A percentile compares a stretch with the other conserved stretches of the same genome.
phyloP scores from a whole-genome alignment of 1,140 invertebrate genomes.

The Tetranychus cinnabarinus region DNA sequence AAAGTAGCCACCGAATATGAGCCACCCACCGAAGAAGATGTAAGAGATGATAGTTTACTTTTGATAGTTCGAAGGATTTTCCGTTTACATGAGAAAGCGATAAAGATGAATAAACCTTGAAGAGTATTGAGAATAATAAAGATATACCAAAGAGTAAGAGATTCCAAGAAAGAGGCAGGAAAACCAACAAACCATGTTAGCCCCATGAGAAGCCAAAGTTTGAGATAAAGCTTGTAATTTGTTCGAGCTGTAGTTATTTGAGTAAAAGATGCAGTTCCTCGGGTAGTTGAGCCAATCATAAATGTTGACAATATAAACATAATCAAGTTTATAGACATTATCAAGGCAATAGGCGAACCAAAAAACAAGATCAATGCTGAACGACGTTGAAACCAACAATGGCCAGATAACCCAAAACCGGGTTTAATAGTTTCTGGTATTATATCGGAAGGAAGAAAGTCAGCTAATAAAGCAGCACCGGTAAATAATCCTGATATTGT shows the following conservation, averaged over 20 bases:
- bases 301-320: slow-evolving; percentile 28
- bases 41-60: neutral
- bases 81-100: slow-evolving; percentile 27
- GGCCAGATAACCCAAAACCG: slow-evolving; percentile 20
- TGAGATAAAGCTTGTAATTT: slow-evolving; percentile 30
- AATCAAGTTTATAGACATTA: slow-evolving; percentile 26
- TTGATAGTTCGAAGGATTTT: neutral
- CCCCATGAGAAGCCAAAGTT: slow-evolving; percentile 25
- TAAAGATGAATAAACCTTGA: slow-evolving; percentile 33
- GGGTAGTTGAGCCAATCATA: slow-evolving; percentile 25
- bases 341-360: slow-evolving; percentile 24
- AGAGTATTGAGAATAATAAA: slow-evolving; percentile 31
- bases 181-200: slow-evolving; percentile 29
- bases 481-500: slow-evolving; percentile 26
- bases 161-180: slow-evolving; percentile 17
- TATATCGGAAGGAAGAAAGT: slow-evolving; percentile 20
- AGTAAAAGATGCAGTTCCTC: neutral
- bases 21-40: neutral
- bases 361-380: slow-evolving; percentile 29
- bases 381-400: slow-evolving; percentile 31
- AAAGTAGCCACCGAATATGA: neutral
- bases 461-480: slow-evolving; percentile 23
- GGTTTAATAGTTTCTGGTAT: slow-evolving; percentile 22
- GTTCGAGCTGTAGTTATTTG: slow-evolving; percentile 13
- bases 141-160: slow-evolving; percentile 23